Base-by-base conservation (phyloP, 1,140 invertebrate species). In the Eueides isabella region DNA sequence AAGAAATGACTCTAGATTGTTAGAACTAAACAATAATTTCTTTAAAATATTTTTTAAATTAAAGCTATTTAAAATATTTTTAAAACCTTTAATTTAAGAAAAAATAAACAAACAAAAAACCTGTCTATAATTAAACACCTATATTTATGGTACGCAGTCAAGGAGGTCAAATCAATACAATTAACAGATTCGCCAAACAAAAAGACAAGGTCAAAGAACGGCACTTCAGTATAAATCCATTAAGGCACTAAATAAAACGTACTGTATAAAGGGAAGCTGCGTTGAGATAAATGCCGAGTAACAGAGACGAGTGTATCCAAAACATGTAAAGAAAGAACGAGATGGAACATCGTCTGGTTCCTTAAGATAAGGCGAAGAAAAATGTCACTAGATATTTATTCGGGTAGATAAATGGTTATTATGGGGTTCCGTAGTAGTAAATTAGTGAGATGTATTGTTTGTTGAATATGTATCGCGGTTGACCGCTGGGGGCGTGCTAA, bases 371-470 rank as follows among this genome's bases (percentile, higher is more conserved):
- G 86, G 80, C 81, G 79, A 90, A 91, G 91, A 92, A 92, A 92
- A 92, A 92, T 92, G 91, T 91, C 91, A 77, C 83, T 65, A 82
- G 86, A 91, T 90, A 90, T 92, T 88, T 92, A 89, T 90, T 81
- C 82, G 76, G 87, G 83, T 80, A 80, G 79, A 92, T 89, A 89
- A 87, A 92, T 90, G 85, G 87, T 91, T 91, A 89, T 91, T 91
- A 90, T 88, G 85, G 90, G 88, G 90, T 88, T 77, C 85, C 75
- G 86, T 82, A 83, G 84, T 83, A 86, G 81, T 92, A 92, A 92
- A 92, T 92, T 92, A 92, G 89, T 92, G 84, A 88, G 89, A 92
- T 90, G 77, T 91, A 92, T 86, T 78, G 75, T 77, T 67, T 73
- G 85, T 89, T 92, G 87, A 92, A 92, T 92, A 92, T 92, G 87